A percentile compares a stretch with the other conserved stretches of the same genome.
These are phyloP conservation scores for Eremobia ochroleuca DNA, from an alignment of 2,888 invertebrate genomes.

Conservation along the genomic window DNA sequence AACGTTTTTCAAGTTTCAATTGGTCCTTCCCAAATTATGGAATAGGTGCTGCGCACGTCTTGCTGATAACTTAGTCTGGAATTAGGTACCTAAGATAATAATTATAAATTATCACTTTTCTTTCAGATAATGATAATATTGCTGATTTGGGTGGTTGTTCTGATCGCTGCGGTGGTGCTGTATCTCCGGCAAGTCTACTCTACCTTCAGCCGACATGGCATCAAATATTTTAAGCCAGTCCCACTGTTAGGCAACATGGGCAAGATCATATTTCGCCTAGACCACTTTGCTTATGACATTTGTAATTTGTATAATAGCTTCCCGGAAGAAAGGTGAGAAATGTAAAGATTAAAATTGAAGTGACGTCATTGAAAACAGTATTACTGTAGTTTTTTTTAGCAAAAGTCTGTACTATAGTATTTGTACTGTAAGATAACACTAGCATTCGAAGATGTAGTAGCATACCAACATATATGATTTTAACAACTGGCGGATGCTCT, in stretches of 20 bases:
- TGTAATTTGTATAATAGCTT: constrained; percentile 69
- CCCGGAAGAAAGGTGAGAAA: constrained; percentile 72
- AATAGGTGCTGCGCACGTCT: too few species aligned
- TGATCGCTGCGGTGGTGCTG: constrained; percentile 64
- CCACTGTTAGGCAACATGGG: constrained; percentile 75
- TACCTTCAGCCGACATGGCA: constrained; percentile 70
- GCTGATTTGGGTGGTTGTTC: constrained; percentile 68
- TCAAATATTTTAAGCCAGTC: constrained; percentile 68
- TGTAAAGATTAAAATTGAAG: not conserved
- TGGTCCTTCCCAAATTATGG: not conserved
- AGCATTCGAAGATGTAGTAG: not conserved
- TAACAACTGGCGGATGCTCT: too few species aligned
- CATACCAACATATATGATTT: not conserved
- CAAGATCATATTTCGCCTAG: constrained; percentile 43
- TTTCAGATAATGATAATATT: constrained; percentile 69
- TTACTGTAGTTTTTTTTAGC: not conserved
- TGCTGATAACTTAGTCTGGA: not conserved
- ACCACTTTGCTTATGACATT: constrained; percentile 66
- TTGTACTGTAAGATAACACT: too few species aligned
- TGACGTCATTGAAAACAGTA: not conserved
- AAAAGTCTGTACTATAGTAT: too few species aligned
- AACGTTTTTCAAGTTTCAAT: not conserved
- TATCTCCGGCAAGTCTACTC: constrained; percentile 69
- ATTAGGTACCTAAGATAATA: not conserved
- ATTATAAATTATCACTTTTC: not conserved